Conservation (phyloP, 1,140 invertebrate species). For the Myzus persicae region DNA sequence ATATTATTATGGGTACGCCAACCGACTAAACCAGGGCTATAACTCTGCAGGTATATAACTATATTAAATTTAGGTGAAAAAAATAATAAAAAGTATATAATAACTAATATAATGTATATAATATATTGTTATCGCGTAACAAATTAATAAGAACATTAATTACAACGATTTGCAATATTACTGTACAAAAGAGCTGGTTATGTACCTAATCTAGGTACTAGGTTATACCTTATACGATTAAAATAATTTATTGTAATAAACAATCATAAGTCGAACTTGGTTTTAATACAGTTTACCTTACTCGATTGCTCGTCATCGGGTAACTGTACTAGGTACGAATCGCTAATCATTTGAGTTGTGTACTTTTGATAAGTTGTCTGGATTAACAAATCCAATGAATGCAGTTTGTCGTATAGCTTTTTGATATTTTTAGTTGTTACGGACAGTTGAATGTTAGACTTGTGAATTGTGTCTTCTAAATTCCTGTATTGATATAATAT, state of each 20-base stretch:
- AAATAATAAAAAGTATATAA: no score
- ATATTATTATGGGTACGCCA: no score
- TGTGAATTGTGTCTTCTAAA: conserved; percentile 6
- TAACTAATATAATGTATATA: no score
- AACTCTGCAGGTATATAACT: no score
- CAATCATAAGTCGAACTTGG: neutral
- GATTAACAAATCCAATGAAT: neutral
- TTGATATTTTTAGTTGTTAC: neutral
- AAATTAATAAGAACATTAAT: no score
- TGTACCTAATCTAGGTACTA: no score
- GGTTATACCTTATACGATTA: no score
- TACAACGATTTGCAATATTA: no score
- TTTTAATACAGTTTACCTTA: conserved; percentile 35
- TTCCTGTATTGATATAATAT: neutral
- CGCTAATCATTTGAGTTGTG: neutral
- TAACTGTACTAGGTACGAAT: neutral
- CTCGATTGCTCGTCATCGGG: neutral
- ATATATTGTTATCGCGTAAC: no score
- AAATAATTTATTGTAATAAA: neutral
- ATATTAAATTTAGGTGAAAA: no score
- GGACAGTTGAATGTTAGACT: neutral
- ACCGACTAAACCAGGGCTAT: no score
- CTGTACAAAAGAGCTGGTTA: no score
- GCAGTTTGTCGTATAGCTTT: neutral
- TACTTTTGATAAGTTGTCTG: neutral